A percentile compares a stretch with the other conserved stretches of the same genome.
Evolutionary conservation across 2,888 invertebrate species (phyloP).

Genomic region (Tryphoninae sp.): DNA sequence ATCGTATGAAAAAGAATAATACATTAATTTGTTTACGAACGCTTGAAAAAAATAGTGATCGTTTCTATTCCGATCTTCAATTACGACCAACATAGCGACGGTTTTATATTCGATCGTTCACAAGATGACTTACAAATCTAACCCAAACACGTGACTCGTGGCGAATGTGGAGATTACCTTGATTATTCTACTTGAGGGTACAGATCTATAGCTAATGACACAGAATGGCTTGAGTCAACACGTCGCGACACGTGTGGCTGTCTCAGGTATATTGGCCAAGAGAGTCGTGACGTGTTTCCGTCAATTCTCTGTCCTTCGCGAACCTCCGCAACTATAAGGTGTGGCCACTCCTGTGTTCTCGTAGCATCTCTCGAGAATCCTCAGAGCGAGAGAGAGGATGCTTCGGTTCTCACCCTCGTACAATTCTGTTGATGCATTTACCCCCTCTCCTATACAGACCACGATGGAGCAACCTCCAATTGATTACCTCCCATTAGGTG

Average conservation of each 20-base stretch:
- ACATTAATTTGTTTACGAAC: too few species aligned
- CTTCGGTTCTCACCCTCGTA: conserved; percentile 23
- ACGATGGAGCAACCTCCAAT: conserved; percentile 37
- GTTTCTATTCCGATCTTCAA: too few species aligned
- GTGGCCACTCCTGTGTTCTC: conserved; percentile 1
- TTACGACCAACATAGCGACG: too few species aligned
- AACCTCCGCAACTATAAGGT: neutral
- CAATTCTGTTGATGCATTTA: conserved; percentile 12
- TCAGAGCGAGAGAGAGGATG: conserved; percentile 6
- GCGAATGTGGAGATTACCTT: neutral
- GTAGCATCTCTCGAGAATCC: conserved; percentile 22
- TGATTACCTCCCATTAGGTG: conserved; percentile 41
- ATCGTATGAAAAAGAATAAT: too few species aligned
- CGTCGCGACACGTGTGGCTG: conserved; percentile 9
- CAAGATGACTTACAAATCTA: neutral
- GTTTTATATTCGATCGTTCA: neutral
- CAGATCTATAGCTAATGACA: neutral
- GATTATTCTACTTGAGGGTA: neutral
- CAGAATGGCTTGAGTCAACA: neutral
- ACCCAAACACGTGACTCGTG: neutral
- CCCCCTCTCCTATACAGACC: neutral
- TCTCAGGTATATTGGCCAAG: conserved; percentile 20
- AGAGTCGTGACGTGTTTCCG: neutral
- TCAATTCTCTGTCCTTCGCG: conserved; percentile 3
- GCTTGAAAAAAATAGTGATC: too few species aligned